Percentiles rank a stretch among this genome's conserved stretches.
Conservation (phyloP, 2,888 invertebrate genomes). For the Tiliacea citrago region DNA sequence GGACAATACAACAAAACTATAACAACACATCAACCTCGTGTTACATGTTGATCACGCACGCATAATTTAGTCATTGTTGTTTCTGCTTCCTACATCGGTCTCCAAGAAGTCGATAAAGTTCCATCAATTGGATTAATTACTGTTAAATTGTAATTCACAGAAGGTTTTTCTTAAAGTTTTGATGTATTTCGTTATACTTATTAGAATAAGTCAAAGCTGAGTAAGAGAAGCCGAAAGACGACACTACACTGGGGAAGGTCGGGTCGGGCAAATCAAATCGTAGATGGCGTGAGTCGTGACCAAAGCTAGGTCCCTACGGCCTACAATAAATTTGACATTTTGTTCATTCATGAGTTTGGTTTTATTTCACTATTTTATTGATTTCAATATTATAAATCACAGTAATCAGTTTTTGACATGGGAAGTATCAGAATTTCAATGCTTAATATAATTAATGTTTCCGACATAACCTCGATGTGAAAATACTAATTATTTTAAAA, state of each 20-base stretch:
- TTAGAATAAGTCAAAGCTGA: conserved; percentile 3
- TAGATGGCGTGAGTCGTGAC: too few relatives aligned
- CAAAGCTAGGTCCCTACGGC: too few relatives aligned
- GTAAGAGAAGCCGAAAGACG: background rate
- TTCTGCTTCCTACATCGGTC: conserved; percentile 30
- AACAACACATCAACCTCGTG: conserved; percentile 36
- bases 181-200: background rate
- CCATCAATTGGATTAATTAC: conserved; percentile 10
- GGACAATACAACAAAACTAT: conserved; percentile 27
- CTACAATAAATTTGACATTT: too few relatives aligned
- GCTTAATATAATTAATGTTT: too few relatives aligned
- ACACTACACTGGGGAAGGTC: background rate
- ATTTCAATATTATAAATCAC: too few relatives aligned
- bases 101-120: conserved; percentile 17
- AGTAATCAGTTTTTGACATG: too few relatives aligned
- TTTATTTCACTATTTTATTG: too few relatives aligned
- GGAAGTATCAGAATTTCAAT: too few relatives aligned
- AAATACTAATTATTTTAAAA: too few relatives aligned
- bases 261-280: too few relatives aligned
- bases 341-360: too few relatives aligned
- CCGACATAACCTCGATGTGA: too few relatives aligned
- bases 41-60: conserved; percentile 32
- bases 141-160: conserved; percentile 6
- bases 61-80: conserved; percentile 26
- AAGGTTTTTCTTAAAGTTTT: background rate